These are phyloP conservation scores for Dinomys branickii DNA, from an alignment of 2,113 vertebrate genomes.

Conservation along the genomic window DNA sequence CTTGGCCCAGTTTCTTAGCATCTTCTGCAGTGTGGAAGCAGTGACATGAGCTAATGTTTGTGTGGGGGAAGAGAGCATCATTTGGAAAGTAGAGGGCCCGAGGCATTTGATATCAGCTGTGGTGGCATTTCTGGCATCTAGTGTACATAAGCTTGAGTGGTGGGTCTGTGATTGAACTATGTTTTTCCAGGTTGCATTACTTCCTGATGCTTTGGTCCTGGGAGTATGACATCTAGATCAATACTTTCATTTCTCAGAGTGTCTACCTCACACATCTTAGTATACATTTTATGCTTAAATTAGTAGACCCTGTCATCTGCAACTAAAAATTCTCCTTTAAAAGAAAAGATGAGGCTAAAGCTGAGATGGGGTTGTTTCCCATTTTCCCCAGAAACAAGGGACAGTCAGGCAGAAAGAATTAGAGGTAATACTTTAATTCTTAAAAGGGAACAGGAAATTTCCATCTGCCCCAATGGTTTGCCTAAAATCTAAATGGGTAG, in stretches of 20 bases:
- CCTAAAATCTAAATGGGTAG: background rate
- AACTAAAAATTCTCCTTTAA: background rate
- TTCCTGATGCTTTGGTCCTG: background rate
- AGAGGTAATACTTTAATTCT: background rate
- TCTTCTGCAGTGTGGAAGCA: background rate
- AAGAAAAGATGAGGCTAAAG: background rate
- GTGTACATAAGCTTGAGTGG: background rate
- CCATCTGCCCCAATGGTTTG: background rate
- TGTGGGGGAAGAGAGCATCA: background rate
- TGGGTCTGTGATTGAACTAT: background rate
- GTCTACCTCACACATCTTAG: background rate
- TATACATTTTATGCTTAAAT: background rate
- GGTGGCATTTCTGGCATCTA: background rate
- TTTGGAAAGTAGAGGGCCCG: background rate
- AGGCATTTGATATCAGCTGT: background rate
- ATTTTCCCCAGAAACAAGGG: background rate
- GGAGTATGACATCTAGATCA: background rate
- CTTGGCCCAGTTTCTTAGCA: conserved; percentile 24
- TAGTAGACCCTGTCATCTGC: background rate
- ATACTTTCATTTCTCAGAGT: conserved; percentile 4
- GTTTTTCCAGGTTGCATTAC: background rate
- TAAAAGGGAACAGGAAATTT: background rate
- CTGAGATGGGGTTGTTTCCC: background rate
- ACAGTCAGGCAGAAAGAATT: background rate
- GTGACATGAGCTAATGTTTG: background rate